These are phyloP conservation scores for Actinopyga echinites DNA, from an alignment of 53 echinoderm and acorn worm species.

Conservation along the genomic window DNA sequence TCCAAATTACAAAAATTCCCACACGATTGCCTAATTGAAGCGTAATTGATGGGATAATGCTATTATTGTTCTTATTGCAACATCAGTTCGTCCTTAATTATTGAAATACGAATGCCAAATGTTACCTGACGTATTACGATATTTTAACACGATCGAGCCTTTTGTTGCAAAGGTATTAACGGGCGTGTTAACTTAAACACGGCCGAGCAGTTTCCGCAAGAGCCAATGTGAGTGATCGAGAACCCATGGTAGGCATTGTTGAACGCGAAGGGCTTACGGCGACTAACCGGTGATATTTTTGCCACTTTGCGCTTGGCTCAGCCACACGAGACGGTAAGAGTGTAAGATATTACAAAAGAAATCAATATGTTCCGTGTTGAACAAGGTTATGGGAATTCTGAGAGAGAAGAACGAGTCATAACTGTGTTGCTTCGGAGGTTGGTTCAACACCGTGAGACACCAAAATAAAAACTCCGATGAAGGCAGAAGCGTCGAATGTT, in stretches of 20 bases:
- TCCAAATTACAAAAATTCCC: background rate
- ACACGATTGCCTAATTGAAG: slow-evolving; percentile 3
- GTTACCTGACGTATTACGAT: no score
- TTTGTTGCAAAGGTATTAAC: slow-evolving; percentile 19
- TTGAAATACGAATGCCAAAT: background rate
- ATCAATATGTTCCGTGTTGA: slow-evolving; percentile 18
- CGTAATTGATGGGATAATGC: slow-evolving; percentile 7
- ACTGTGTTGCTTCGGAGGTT: slow-evolving; percentile 9
- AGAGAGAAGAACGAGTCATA: slow-evolving; percentile 27
- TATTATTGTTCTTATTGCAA: slow-evolving; percentile 23
- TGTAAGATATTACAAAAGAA: slow-evolving; percentile 4
- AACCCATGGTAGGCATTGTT: slow-evolving; percentile 3
- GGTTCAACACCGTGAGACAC: no score
- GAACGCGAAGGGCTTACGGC: slow-evolving; percentile 32
- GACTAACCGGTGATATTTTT: slow-evolving; percentile 28
- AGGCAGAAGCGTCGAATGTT: no score
- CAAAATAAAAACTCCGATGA: no score
- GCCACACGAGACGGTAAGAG: slow-evolving; percentile 21
- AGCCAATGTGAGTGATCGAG: no score
- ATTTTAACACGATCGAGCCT: background rate
- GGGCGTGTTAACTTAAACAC: slow-evolving; percentile 31
- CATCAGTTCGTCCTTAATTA: background rate
- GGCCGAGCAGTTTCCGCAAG: no score
- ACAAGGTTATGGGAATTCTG: slow-evolving; percentile 40
- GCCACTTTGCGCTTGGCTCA: slow-evolving; percentile 2